These are phyloP conservation scores for Lepidurus couesii DNA, from an alignment of 1,140 invertebrate species.

Conservation along the genomic window DNA sequence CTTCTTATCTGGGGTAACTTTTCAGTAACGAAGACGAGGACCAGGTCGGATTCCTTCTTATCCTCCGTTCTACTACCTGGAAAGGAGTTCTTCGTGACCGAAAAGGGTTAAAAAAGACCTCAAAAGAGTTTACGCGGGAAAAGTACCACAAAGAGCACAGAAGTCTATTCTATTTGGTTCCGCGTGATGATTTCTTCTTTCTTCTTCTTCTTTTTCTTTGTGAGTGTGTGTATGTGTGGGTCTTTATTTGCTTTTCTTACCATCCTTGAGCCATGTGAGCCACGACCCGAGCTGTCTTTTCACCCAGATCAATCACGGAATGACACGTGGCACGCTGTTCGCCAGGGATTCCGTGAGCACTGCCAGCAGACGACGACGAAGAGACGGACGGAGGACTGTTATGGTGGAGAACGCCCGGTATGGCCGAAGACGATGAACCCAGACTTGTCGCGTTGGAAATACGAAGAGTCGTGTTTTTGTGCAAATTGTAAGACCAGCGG, in stretches of 20 bases:
- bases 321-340: slow-evolving; percentile 31
- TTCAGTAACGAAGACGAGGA: too few relatives aligned
- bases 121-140: too few relatives aligned
- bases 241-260: slow-evolving; percentile 2
- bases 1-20: background rate
- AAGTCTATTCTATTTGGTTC: too few relatives aligned
- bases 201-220: too few relatives aligned
- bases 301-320: slow-evolving; percentile 31
- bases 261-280: slow-evolving; percentile 33
- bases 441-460: slow-evolving; percentile 47
- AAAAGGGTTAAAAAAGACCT: too few relatives aligned
- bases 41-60: too few relatives aligned
- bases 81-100: too few relatives aligned
- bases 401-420: slow-evolving; percentile 35
- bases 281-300: slow-evolving; percentile 31
- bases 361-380: background rate
- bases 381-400: slow-evolving; percentile 26
- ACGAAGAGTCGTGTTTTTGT: slow-evolving; percentile 63
- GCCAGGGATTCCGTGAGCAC: slow-evolving; percentile 4
- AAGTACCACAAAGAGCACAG: too few relatives aligned
- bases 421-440: slow-evolving; percentile 1
- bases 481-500: slow-evolving; percentile 63
- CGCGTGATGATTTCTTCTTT: too few relatives aligned
- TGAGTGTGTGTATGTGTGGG: too few relatives aligned
- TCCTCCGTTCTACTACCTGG: too few relatives aligned